Evolutionary conservation across 2,113 vertebrate genomes (phyloP), one percentile per base, ranked within the genome.

Genomic region (Sterna hirundo): DNA sequence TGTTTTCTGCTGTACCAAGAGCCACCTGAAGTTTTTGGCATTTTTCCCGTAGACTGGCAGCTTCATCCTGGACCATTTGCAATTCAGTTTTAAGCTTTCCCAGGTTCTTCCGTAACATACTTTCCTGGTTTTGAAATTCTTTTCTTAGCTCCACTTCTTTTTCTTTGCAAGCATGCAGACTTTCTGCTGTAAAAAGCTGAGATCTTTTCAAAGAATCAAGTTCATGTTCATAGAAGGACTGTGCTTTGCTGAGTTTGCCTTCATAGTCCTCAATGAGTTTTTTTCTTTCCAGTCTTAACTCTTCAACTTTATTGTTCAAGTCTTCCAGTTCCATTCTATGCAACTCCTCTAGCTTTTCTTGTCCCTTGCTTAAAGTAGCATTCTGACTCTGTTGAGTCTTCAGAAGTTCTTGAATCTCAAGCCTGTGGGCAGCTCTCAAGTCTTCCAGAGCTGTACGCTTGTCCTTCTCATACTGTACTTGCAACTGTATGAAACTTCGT

Each of bases 171-270:
- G 99, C 98, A 97, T 99, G 97, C 54, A 99, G 97, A 96, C 99
- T 99, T 96, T 99, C 99, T 6, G 99, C 99, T 16, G 99, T 99
- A 94, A 99, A 99, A 96, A 99, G 98, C 96, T 99, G 99, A 13
- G 99, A 99, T 64, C 99, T 98, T 98, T 99, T 99, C 98, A 99
- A 98, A 95, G 99, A 99, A 94, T 99, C 99, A 83, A 99, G 98
- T 96, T 99, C 99, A 7, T 98, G 99, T 66, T 99, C 99, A 72
- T 99, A 99, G 94, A 99, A 99, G 26, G 98, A 98, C 94, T 99
- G 99, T n/a, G 99, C 99, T 98, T 99, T 99, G 96, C 96, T 99
- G 88, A 99, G 98, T 98, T 99, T 99, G 97, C 98, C 98, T 96
- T 99, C 99, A 34, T 99, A 99, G 79, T 99, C 99, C 94, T 99